phyloP scores from a whole-genome alignment of 2,888 invertebrate species.

The Beris morrisii region DNA sequence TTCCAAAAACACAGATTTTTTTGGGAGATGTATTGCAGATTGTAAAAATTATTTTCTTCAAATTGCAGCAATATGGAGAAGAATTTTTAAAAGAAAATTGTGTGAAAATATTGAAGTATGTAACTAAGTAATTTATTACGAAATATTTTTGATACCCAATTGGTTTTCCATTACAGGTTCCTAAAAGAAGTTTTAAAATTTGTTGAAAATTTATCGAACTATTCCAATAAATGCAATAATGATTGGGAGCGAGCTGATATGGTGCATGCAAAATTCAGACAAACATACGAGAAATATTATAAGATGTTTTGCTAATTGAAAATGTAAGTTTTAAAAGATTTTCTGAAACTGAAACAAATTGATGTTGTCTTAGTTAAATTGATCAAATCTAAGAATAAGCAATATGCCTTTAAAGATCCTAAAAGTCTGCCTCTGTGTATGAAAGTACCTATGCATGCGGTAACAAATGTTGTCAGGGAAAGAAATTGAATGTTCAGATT shows the following conservation, averaged over 20 bases:
- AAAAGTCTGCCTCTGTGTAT: too few relatives aligned
- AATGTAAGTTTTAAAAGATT: too few relatives aligned
- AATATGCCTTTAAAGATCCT: too few relatives aligned
- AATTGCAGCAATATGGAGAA: conserved; percentile 33
- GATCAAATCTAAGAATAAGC: too few relatives aligned
- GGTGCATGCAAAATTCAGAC: neutral
- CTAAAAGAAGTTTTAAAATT: conserved; percentile 43
- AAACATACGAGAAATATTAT: conserved; percentile 4
- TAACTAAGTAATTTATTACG: neutral
- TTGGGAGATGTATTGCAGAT: conserved; percentile 35
- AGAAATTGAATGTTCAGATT: too few relatives aligned
- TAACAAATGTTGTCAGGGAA: too few relatives aligned
- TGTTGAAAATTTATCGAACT: conserved; percentile 44
- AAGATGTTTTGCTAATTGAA: too few relatives aligned
- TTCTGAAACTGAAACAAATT: too few relatives aligned
- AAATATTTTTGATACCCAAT: conserved; percentile 23
- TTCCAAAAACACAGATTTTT: conserved; percentile 41
- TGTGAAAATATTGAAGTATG: conserved; percentile 39
- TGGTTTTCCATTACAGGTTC: conserved; percentile 41
- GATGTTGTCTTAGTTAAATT: too few relatives aligned
- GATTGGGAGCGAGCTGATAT: conserved; percentile 45
- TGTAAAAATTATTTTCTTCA: conserved; percentile 33
- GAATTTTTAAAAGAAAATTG: conserved; percentile 4
- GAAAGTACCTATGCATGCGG: too few relatives aligned
- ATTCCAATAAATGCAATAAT: conserved; percentile 44